Base-by-base conservation (phyloP, 2,113 vertebrate genomes). In the Silurus meridionalis region DNA sequence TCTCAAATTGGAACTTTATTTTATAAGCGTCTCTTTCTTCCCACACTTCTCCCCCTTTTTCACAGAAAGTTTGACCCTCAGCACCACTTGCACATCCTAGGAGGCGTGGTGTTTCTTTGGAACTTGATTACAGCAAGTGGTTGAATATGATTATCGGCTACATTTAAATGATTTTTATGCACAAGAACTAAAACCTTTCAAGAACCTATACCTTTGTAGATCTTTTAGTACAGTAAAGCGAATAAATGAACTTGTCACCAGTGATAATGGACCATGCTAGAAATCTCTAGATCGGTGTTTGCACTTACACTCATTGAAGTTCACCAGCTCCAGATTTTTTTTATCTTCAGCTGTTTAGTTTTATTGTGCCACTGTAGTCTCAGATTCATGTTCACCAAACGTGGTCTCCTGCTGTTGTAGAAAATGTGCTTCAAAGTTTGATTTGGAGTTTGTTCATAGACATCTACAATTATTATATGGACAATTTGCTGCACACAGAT, bases 1-100 rank as follows among this genome's bases (percentile, higher is more conserved):
- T 83, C 78, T 81, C 50, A 72, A 83, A 84, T 75, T 78, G 84
- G 37, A 84, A 1, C 81, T 84, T 85, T 67, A 57, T 88, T 80
- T 80, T 89, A 64, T 63, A 53, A 46, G 61, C 8, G 48, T 66
- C 79, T 87, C 14, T 80, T 69, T 85, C 23, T 87, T 69, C 81
- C 81, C 66, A 55, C 46, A 80, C 58, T 79, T 67, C 46, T 72
- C 69, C 8, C 37, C 75, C 46, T 69, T 80, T 55, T 80, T 61
- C 60, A 60, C 61, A 37, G 78, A 61, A 13, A 61, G 60, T 2
- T 13, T 61, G 37, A 61, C 57, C 57, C 61, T 80, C 19, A 48
- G 78, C 28, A 48, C 28, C 57, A 61, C 25, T 61, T 48, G 13
- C 78, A 21, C 57, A 46, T 5, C 57, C 57, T 55, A 14, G n/a